Conservation (phyloP, 2,113 vertebrate genomes). For the Artemisiospiza belli region DNA sequence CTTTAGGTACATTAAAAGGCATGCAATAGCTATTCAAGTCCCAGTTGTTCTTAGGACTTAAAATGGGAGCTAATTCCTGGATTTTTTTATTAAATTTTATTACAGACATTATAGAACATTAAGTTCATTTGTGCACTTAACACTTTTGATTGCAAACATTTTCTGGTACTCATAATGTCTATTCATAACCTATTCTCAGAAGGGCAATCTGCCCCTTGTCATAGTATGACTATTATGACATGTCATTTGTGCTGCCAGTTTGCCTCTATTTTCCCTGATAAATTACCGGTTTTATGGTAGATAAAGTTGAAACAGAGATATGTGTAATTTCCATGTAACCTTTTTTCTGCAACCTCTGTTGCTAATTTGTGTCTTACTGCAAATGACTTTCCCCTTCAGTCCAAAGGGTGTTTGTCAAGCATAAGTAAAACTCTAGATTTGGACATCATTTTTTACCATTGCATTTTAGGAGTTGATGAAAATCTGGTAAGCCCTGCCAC, state of each 20-base stretch:
- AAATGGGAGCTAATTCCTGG: conserved; percentile 7
- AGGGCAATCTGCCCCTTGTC: conserved; percentile 13
- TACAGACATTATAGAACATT: conserved; percentile 13
- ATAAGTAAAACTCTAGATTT: background rate
- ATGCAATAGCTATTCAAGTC: background rate
- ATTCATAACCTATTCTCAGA: conserved; percentile 3
- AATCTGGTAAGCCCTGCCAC: background rate
- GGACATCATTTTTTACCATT: background rate
- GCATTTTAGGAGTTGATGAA: background rate
- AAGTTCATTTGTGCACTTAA: conserved; percentile 36
- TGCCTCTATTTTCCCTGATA: conserved; percentile 9
- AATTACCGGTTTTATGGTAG: conserved; percentile 21
- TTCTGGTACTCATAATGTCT: background rate
- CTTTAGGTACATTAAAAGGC: conserved; percentile 8
- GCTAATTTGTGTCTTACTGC: background rate
- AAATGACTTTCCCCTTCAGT: background rate
- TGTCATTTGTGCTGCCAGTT: conserved; percentile 7
- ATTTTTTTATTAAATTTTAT: conserved; percentile 2
- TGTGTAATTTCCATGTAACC: background rate
- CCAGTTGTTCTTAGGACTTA: background rate
- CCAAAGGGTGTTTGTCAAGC: background rate
- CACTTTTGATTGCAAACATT: background rate
- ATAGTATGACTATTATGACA: background rate
- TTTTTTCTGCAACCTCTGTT: background rate
- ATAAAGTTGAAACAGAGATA: background rate